Conservation (phyloP, 2,113 vertebrate species). For the Silurus asotus region DNA sequence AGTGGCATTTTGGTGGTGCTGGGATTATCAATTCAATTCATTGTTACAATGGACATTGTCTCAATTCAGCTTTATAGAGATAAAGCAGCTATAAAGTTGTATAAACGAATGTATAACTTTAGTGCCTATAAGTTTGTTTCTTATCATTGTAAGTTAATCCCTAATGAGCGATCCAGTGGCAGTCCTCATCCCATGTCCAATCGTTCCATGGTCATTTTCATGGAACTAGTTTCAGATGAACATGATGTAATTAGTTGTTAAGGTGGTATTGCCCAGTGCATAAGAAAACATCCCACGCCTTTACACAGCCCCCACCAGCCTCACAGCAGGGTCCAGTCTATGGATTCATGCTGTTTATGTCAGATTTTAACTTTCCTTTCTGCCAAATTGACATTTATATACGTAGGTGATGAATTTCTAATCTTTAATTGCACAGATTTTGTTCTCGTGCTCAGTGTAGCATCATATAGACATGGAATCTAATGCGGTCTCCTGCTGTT, state of each 20-base stretch:
- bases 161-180: too few relatives aligned
- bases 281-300: background rate
- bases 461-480: background rate
- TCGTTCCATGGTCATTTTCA: background rate
- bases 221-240: background rate
- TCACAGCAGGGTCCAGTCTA: background rate
- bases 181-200: too few relatives aligned
- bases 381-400: background rate
- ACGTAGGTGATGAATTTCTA: background rate
- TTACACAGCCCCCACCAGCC: background rate
- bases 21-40: too few relatives aligned
- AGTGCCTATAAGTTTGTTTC: too few relatives aligned
- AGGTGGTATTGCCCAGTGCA: background rate
- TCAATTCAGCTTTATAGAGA: too few relatives aligned
- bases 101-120: too few relatives aligned
- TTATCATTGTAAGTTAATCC: too few relatives aligned
- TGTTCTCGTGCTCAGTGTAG: background rate
- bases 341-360: background rate
- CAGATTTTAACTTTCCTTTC: too few relatives aligned
- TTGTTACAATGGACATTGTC: too few relatives aligned
- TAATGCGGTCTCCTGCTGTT: background rate
- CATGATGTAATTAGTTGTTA: too few relatives aligned
- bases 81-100: too few relatives aligned
- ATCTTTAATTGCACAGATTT: background rate
- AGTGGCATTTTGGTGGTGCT: too few relatives aligned